phyloP scores from a whole-genome alignment of 2,888 invertebrate genomes.

The Polymixis flavicincta region DNA sequence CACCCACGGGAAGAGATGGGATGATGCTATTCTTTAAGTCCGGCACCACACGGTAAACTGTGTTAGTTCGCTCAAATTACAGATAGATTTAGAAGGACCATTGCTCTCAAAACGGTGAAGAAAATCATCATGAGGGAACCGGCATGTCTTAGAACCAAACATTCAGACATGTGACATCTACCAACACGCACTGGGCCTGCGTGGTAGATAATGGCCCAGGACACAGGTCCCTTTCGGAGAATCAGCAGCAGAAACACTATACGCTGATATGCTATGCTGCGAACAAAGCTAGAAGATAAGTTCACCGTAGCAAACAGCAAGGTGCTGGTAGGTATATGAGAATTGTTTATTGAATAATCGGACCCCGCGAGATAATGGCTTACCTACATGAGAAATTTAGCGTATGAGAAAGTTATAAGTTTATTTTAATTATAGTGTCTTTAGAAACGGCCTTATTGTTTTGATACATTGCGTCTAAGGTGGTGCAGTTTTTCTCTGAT shows the following conservation, averaged over 20 bases:
- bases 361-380: too few relatives aligned
- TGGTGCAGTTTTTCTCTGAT: not conserved
- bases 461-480: not conserved
- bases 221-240: too few relatives aligned
- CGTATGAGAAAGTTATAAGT: not conserved
- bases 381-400: not conserved
- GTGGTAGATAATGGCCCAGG: too few relatives aligned
- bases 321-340: not conserved
- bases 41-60: too few relatives aligned
- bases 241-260: too few relatives aligned
- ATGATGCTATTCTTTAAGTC: too few relatives aligned
- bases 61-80: not conserved
- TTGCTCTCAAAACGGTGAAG: too few relatives aligned
- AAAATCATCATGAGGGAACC: too few relatives aligned
- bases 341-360: not conserved
- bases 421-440: not conserved
- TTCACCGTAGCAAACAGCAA: not conserved
- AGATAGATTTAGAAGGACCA: constrained; percentile 3
- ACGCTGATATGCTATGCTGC: not conserved
- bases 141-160: too few relatives aligned
- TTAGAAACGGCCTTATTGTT: not conserved
- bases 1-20: too few relatives aligned
- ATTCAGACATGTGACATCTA: too few relatives aligned
- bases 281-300: not conserved
- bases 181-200: too few relatives aligned